phyloP scores from a whole-genome alignment of 1,140 invertebrate species.

The Cyrtorhinus lividipennis region DNA sequence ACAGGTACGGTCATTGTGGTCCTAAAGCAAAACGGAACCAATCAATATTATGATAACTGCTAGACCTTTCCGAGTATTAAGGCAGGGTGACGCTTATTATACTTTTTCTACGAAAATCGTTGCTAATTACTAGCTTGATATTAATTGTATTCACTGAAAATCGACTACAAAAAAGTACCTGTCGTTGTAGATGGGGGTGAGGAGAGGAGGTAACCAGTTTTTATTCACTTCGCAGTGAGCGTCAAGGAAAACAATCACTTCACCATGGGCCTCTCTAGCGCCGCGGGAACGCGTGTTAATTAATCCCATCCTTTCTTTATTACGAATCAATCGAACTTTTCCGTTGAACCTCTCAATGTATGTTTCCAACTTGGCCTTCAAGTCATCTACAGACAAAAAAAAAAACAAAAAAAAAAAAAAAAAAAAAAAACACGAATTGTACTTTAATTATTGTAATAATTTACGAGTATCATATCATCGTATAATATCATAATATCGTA shows the following conservation, averaged over 20 bases:
- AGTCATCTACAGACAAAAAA: constrained; percentile 47
- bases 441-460: no score
- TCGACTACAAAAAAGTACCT: no score
- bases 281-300: constrained; percentile 84
- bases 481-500: no score
- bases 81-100: not conserved
- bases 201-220: constrained; percentile 91
- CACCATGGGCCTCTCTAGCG: constrained; percentile 82
- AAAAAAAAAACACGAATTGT: not conserved
- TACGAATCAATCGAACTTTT: constrained; percentile 76
- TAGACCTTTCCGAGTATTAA: not conserved
- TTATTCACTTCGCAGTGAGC: constrained; percentile 84
- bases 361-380: constrained; percentile 75
- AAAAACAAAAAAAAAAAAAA: not conserved
- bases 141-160: no score
- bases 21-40: constrained; percentile 27
- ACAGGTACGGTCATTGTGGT: constrained; percentile 94
- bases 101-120: no score
- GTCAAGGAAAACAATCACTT: constrained; percentile 96
- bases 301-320: constrained; percentile 72
- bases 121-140: no score
- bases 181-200: constrained; percentile 84
- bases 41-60: no score
- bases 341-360: constrained; percentile 77
- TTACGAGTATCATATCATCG: no score